Conservation (phyloP, 2,113 vertebrate species). For the Equus przewalskii region DNA sequence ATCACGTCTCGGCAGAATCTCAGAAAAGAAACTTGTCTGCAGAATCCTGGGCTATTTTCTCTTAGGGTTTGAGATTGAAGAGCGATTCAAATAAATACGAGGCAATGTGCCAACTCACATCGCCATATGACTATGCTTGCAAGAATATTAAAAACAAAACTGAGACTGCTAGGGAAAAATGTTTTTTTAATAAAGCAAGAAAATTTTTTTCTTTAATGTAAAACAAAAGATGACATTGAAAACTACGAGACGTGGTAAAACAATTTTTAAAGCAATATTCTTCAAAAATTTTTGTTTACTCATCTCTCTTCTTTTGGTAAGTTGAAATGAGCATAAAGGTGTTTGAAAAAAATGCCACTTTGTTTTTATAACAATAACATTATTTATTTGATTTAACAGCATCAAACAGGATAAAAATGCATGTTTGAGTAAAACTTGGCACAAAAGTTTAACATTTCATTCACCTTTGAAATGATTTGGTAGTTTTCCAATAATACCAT, state of each 20-base stretch:
- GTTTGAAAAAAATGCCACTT: conserved; percentile 9
- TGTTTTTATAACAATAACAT: conserved; percentile 40
- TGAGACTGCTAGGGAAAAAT: neutral
- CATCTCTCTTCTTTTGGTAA: neutral
- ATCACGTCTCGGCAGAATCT: neutral
- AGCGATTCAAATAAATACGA: conserved; percentile 29
- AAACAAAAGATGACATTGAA: conserved; percentile 52
- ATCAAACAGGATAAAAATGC: neutral
- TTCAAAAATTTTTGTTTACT: neutral
- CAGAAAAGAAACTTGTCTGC: conserved; percentile 11
- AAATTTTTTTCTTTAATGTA: conserved; percentile 18
- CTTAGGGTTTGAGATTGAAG: conserved; percentile 1
- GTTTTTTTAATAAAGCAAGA: conserved; percentile 24
- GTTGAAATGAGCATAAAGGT: conserved; percentile 31
- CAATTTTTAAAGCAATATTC: conserved; percentile 3
- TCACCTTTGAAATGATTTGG: conserved; percentile 54
- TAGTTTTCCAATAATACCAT: conserved; percentile 6
- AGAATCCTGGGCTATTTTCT: conserved; percentile 37
- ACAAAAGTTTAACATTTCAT: neutral
- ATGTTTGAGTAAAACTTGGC: neutral
- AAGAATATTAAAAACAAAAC: conserved; percentile 56
- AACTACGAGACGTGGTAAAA: conserved; percentile 15
- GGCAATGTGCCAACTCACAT: neutral
- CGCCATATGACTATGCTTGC: conserved; percentile 4
- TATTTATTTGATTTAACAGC: neutral